Evolutionary conservation across 30 jellyfish, hydroid and myxozoan genomes (phyloP), one percentile per base, ranked within the genome.

Genomic region (Chrysaora quinquecirrha): DNA sequence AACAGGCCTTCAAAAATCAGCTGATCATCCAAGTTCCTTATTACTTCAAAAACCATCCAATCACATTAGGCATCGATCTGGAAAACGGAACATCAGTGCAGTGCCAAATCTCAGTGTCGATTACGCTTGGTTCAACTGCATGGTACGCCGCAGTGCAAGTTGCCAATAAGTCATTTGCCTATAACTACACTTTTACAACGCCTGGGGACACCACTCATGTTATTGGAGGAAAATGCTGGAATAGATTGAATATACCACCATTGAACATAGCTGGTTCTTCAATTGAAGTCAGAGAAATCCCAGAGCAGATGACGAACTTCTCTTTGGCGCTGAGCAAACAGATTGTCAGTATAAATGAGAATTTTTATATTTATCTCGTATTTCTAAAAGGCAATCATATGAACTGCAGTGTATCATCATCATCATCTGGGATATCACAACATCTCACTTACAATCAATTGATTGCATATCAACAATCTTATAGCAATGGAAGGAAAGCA

Each of bases 401-500:
- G 89, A 47, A 43, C 70, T 78, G 89, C 21, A 64, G 46, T 19
- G 24, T 78, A 33, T 46, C 80, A 23, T 61, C 89, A 16, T 2
- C 3, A 21, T 33, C 89, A 18, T 80, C 81, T 10, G 81, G 64
- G 28, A 78, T 78, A 9, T 78, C 69, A 0, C 34, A 16, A 27
- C 3, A 18, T 10, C 61, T 23, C 29, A 34, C 89, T 23, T 78
- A 78, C 74, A 1, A 77, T 7, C 43, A 78, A 22, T 28, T 78
- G 66, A 1, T 62, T 32, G 60, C 73, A 35, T 65, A 50, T 32
- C 81, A 78, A 63, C 71, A 78, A 38, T 16, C 50, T 11, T 58
- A 78, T 19, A 46, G 43, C 7, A 25, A 29, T 7, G 89, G 89
- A n/a, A 61, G 80, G 16, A 78, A 78, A 46, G 89, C 89, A 58